Evolutionary conservation across 2,888 invertebrate genomes (phyloP), one percentile per base, ranked within the genome.

Genomic region (Nemotelus nigrinus): DNA sequence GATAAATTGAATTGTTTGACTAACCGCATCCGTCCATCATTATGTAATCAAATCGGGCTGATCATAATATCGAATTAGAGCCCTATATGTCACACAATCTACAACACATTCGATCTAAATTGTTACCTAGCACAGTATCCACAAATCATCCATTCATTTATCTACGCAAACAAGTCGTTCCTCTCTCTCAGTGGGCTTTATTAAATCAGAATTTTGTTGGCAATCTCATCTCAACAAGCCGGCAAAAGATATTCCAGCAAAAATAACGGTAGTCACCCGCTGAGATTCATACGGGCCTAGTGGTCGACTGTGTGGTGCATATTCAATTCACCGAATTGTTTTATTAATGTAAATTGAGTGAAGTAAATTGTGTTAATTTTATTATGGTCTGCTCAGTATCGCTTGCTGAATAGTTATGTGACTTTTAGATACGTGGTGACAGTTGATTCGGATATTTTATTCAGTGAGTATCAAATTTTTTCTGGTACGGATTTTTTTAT

Each of bases 301-400:
- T 25, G 25, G 25, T 25, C 25, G 25, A 1, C 25, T 25, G 25
- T 25, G 25, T 25, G 25, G 25, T 25, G 25, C 1, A 25, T 1
- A 25, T 57, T 57, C 57, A 57, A 8, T 57, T 25, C 57, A 57
- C 25, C 10, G 25, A 57, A 25, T 57, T 57, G 25, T 57, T 57
- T 57, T 57, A 57, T 57, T 57, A 57, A 57, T 57, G 10, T 57
- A 57, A 57, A 57, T 57, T 57, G 2, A 57, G 57, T 25, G 57
- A 57, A 4, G 57, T 57, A 10, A 57, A 57, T 57, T 57, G 57
- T 57, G 57, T 57, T 57, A 57, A 57, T 10, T 57, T 57, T 57
- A 57, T 57, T 57, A 25, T 57, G 10, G 57, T 25, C 25, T 57
- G 10, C 57, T 25, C 57, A 10, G 50, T 50, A 50, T 6, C 1